phyloP scores from a whole-genome alignment of 2,888 invertebrate species.

The Eumacrocentrus americanus region DNA sequence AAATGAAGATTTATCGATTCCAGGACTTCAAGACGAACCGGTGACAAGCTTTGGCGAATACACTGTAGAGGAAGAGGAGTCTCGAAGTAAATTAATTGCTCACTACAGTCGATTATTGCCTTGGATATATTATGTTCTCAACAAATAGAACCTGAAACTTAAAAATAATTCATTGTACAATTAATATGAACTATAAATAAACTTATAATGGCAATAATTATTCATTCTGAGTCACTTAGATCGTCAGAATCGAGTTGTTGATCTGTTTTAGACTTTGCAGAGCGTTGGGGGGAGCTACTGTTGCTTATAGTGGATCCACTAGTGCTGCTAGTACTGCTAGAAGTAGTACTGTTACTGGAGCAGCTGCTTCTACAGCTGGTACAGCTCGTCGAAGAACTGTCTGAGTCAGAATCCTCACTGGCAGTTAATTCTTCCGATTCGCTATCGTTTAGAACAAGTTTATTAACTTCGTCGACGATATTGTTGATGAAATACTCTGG shows the following conservation, averaged over 20 bases:
- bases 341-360: slow-evolving; percentile 34
- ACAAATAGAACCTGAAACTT: slow-evolving; percentile 34
- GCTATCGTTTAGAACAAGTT: slow-evolving; percentile 56
- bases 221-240: too few species aligned
- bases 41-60: slow-evolving; percentile 20
- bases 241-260: slow-evolving; percentile 52
- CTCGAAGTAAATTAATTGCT: slow-evolving; percentile 45
- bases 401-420: slow-evolving; percentile 36
- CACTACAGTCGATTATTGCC: slow-evolving; percentile 54
- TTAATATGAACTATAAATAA: not conserved
- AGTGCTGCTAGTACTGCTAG: slow-evolving; percentile 22
- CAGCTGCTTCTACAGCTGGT: not conserved
- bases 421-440: not conserved
- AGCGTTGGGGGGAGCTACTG: slow-evolving; percentile 22
- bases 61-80: slow-evolving; percentile 39
- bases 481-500: slow-evolving; percentile 55
- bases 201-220: slow-evolving; percentile 15
- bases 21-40: not conserved
- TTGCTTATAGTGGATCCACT: slow-evolving; percentile 12
- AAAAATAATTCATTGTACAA: slow-evolving; percentile 8
- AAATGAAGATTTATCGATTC: not conserved
- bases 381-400: slow-evolving; percentile 24
- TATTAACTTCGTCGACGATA: slow-evolving; percentile 63
- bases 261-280: not conserved
- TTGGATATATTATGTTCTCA: slow-evolving; percentile 53